phyloP scores from a whole-genome alignment of 2,113 vertebrate species.

The Ursus arctos region DNA sequence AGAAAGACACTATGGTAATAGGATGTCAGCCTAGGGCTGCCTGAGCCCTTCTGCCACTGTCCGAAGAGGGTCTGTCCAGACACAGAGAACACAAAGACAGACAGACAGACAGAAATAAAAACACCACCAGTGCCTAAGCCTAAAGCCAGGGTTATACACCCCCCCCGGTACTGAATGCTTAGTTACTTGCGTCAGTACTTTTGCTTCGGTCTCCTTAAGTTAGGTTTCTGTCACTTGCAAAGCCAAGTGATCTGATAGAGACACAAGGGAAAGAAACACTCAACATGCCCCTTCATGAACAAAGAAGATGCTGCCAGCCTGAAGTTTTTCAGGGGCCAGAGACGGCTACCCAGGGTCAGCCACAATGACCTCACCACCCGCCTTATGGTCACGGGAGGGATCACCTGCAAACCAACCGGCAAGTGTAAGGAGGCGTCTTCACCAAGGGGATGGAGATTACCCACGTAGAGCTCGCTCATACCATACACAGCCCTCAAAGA shows the following conservation, averaged over 20 bases:
- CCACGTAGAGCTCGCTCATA: background rate
- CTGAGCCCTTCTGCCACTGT: background rate
- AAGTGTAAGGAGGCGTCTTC: background rate
- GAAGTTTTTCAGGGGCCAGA: background rate
- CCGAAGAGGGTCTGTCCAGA: background rate
- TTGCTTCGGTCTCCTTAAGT: background rate
- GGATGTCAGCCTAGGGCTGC: background rate
- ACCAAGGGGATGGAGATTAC: background rate
- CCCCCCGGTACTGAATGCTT: rapidly evolving
- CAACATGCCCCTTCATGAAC: background rate
- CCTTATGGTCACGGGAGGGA: background rate
- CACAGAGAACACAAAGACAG: background rate
- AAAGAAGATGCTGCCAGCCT: background rate
- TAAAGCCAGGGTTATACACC: background rate
- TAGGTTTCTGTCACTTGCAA: background rate
- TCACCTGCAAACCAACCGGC: background rate
- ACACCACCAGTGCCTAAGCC: background rate
- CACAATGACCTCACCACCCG: background rate
- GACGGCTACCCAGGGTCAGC: background rate
- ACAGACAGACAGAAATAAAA: background rate
- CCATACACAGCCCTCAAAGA: background rate
- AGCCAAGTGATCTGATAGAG: background rate
- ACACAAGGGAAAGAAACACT: background rate
- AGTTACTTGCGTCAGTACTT: background rate
- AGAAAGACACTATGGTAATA: background rate